These are phyloP conservation scores for Vulpes lagopus DNA, from an alignment of 2,113 vertebrate genomes.

Conservation along the genomic window DNA sequence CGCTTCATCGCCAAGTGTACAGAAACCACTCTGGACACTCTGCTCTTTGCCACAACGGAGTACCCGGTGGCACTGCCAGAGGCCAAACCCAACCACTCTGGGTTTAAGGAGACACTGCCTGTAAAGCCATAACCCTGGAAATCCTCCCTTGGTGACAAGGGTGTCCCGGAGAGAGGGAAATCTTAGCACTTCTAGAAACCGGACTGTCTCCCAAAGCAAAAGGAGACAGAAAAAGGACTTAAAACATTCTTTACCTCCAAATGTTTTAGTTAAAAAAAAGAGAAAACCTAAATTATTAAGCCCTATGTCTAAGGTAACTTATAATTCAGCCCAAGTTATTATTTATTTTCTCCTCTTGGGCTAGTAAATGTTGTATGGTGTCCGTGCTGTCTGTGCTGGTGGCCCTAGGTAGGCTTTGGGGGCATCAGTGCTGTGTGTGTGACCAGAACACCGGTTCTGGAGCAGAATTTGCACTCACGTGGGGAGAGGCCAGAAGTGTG, in stretches of 20 bases:
- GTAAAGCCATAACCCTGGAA: slow-evolving; percentile 87
- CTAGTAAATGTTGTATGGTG: not conserved
- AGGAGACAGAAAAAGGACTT: not conserved
- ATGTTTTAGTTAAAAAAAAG: not conserved
- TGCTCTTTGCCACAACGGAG: slow-evolving; percentile 96
- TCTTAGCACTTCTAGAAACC: slow-evolving; percentile 37
- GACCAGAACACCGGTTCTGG: not conserved
- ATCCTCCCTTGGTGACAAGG: not conserved
- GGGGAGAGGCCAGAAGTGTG: not conserved
- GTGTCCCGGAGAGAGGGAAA: rapidly evolving
- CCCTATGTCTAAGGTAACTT: slow-evolving; percentile 71
- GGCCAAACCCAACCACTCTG: slow-evolving; percentile 84
- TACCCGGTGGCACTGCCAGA: slow-evolving; percentile 94
- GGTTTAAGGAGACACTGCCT: slow-evolving; percentile 92
- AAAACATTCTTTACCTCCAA: slow-evolving; percentile 62
- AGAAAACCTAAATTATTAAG: slow-evolving; percentile 77
- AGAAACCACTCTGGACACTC: slow-evolving; percentile 95
- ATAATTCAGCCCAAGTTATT: slow-evolving; percentile 72
- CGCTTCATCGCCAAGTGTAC: slow-evolving; percentile 97
- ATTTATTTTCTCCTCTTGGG: slow-evolving; percentile 74
- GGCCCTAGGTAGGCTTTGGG: not conserved
- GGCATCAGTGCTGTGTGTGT: not conserved
- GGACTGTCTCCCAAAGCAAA: not conserved
- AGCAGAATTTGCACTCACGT: slow-evolving; percentile 70
- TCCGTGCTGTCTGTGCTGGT: not conserved